A percentile compares a stretch with the other conserved stretches of the same genome.
Conservation (phyloP, 2,888 invertebrate genomes). For the Nomada fucata region DNA sequence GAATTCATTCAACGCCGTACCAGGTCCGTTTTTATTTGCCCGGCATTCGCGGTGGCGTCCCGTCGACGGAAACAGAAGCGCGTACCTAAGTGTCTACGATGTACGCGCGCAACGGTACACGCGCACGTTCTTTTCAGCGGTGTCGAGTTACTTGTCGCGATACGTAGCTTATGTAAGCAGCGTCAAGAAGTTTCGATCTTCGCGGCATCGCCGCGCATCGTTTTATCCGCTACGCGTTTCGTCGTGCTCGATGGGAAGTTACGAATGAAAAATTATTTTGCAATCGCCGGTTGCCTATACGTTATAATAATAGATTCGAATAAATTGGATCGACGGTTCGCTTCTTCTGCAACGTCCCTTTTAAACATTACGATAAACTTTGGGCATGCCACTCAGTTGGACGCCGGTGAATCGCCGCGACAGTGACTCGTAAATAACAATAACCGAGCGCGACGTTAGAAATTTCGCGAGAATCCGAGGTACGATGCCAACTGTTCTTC, state of each 20-base stretch:
- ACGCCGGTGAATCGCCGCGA: neutral
- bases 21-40: neutral
- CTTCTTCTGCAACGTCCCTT: neutral
- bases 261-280: too few relatives aligned
- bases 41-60: constrained; percentile 33
- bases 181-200: constrained; percentile 65
- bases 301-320: too few relatives aligned
- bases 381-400: neutral
- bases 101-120: constrained; percentile 48
- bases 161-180: constrained; percentile 78
- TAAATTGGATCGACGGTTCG: neutral
- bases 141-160: constrained; percentile 78
- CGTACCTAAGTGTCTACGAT: constrained; percentile 9
- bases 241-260: neutral
- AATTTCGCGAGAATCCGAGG: constrained; percentile 2
- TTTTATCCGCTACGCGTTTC: constrained; percentile 3
- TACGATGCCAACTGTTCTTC: constrained; percentile 21
- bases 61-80: constrained; percentile 45
- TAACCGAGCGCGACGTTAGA: neutral
- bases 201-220: constrained; percentile 21
- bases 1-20: constrained; percentile 37
- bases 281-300: neutral
- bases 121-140: constrained; percentile 60
- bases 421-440: constrained; percentile 10
- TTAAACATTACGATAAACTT: neutral